Percentiles rank a stretch among this genome's conserved stretches.
These are phyloP conservation scores for Hipparchia semele DNA, from an alignment of 2,888 invertebrate species.

Conservation along the genomic window DNA sequence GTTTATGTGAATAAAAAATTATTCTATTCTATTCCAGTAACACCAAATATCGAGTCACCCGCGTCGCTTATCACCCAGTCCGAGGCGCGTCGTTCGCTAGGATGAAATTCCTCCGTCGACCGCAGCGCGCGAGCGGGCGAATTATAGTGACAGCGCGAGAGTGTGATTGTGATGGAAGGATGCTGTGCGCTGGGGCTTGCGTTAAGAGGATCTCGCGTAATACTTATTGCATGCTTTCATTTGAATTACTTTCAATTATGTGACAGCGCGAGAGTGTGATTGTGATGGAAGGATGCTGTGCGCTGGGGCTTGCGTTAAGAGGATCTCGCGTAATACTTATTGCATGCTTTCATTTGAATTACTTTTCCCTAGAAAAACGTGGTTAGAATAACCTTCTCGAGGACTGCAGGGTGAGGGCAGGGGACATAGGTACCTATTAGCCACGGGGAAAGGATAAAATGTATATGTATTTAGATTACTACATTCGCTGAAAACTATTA, in stretches of 20 bases:
- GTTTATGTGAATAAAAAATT: too few species aligned
- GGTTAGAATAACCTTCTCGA: too few species aligned
- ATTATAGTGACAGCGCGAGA: slow-evolving; percentile 72
- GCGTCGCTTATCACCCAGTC: slow-evolving; percentile 46
- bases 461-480: too few species aligned
- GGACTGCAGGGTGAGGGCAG: too few species aligned
- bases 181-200: slow-evolving; percentile 18
- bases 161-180: slow-evolving; percentile 44
- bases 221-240: slow-evolving; percentile 1
- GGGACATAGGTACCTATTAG: too few species aligned
- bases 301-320: slow-evolving; percentile 5
- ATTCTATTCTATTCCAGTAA: too few species aligned
- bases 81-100: slow-evolving; percentile 51
- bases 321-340: slow-evolving; percentile 1
- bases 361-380: background rate
- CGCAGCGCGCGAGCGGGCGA: slow-evolving; percentile 75
- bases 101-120: slow-evolving; percentile 73
- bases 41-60: slow-evolving; percentile 23
- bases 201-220: slow-evolving; percentile 6
- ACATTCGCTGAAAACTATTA: too few species aligned
- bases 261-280: slow-evolving; percentile 61
- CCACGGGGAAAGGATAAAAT: too few species aligned
- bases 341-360: slow-evolving; percentile 2
- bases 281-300: slow-evolving; percentile 40
- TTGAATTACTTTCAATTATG: slow-evolving; percentile 60